These are phyloP conservation scores for Sebastes aleutianus DNA, from an alignment of 2,797 vertebrate genomes.

Conservation along the genomic window DNA sequence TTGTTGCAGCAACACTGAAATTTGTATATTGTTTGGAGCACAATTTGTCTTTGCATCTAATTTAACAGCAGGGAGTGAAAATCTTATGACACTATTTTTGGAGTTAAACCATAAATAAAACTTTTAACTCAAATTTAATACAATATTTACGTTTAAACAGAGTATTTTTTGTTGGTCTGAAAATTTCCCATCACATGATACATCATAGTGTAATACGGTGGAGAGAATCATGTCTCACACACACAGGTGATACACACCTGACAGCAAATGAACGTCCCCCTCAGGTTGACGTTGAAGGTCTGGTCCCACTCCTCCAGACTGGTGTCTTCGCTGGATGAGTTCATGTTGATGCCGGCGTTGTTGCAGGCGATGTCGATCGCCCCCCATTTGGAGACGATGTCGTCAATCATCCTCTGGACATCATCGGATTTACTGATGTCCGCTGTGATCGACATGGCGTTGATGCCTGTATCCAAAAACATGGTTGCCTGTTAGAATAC, in stretches of 20 bases:
- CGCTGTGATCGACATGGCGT: slow-evolving; percentile 70
- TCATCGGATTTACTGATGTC: slow-evolving; percentile 85
- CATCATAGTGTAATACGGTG: background rate
- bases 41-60: background rate
- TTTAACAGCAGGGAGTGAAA: background rate
- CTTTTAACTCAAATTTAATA: background rate
- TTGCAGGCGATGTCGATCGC: slow-evolving; percentile 82
- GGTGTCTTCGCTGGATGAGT: slow-evolving; percentile 85
- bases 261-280: slow-evolving; percentile 87
- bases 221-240: background rate
- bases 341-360: slow-evolving; percentile 86
- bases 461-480: slow-evolving; percentile 65
- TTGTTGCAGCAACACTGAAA: background rate
- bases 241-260: slow-evolving; percentile 75
- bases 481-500: background rate
- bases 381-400: slow-evolving; percentile 80
- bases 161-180: background rate
- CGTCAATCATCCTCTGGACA: slow-evolving; percentile 78
- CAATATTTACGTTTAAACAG: background rate
- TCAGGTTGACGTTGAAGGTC: slow-evolving; percentile 85
- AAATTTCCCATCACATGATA: background rate
- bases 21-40: background rate
- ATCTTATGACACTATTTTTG: background rate
- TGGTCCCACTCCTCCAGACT: slow-evolving; percentile 84
- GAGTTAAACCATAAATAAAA: background rate